phyloP scores from a whole-genome alignment of 2,888 invertebrate genomes.

The Anagyrus pseudococci region DNA sequence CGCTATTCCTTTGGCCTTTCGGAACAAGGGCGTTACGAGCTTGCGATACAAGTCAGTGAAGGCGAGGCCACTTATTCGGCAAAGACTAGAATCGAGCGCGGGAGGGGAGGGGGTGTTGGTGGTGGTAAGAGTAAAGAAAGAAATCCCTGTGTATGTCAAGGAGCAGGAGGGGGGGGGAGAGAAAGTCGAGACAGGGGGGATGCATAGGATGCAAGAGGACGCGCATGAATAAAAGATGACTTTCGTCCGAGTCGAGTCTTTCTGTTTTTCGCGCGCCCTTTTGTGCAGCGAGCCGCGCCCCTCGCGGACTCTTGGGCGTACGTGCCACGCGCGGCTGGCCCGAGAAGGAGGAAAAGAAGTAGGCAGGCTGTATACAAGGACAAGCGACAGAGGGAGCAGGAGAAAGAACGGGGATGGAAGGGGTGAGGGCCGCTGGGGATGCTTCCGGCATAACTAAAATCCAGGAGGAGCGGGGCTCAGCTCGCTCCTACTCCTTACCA shows the following conservation, averaged over 20 bases:
- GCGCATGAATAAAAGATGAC: constrained; percentile 37
- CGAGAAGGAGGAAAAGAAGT: too few relatives aligned
- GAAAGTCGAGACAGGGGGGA: neutral
- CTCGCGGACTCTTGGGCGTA: constrained; percentile 20
- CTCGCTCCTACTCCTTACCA: neutral
- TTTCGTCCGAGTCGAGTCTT: constrained; percentile 24
- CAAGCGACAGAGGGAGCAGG: too few relatives aligned
- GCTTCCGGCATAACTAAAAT: constrained; percentile 32
- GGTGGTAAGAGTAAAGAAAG: too few relatives aligned
- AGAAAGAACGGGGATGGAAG: constrained; percentile 2
- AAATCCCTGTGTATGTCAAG: constrained; percentile 36
- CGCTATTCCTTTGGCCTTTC: too few relatives aligned
- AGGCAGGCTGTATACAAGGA: neutral
- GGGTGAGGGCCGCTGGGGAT: constrained; percentile 4
- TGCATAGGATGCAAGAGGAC: constrained; percentile 11
- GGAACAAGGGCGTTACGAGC: too few relatives aligned
- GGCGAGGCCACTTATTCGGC: too few relatives aligned
- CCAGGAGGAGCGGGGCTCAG: too few relatives aligned
- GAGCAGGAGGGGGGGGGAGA: constrained; percentile 6
- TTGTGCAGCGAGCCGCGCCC: neutral
- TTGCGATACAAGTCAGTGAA: too few relatives aligned
- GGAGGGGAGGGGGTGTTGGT: too few relatives aligned
- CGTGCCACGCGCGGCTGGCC: constrained; percentile 3
- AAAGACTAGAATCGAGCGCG: too few relatives aligned
- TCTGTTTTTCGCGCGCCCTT: neutral